phyloP scores from a whole-genome alignment of 2,888 invertebrate genomes.

The Ditula angustiorana region DNA sequence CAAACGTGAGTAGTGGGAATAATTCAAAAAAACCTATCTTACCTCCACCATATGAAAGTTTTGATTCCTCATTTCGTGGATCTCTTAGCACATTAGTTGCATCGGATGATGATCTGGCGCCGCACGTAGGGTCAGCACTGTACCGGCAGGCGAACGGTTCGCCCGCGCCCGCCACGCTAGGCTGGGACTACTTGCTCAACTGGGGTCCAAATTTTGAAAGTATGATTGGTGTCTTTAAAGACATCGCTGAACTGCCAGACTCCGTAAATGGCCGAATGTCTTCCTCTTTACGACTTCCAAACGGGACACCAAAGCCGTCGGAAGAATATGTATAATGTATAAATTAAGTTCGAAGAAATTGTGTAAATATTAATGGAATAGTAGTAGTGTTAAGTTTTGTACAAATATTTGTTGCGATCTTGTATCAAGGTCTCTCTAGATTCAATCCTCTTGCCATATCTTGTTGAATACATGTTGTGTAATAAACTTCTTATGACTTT shows the following conservation, averaged over 20 bases:
- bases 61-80: conserved; percentile 97
- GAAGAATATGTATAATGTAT: conserved; percentile 92
- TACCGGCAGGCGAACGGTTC: conserved; percentile 93
- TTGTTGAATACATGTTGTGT: conserved; percentile 59
- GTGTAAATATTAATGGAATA: conserved; percentile 46
- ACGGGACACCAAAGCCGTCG: conserved; percentile 93
- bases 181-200: conserved; percentile 97
- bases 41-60: conserved; percentile 94
- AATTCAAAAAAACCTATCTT: conserved; percentile 88
- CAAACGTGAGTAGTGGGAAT: conserved; percentile 82
- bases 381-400: conserved; percentile 61
- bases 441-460: conserved; percentile 80
- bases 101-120: conserved; percentile 95
- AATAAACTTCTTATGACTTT: conserved; percentile 39
- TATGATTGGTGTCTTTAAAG: conserved; percentile 97
- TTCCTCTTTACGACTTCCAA: conserved; percentile 90
- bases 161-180: conserved; percentile 91
- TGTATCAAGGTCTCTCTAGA: conserved; percentile 80
- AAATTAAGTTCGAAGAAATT: conserved; percentile 35
- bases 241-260: conserved; percentile 97
- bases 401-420: conserved; percentile 74
- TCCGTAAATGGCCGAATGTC: conserved; percentile 90
- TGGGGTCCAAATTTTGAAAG: conserved; percentile 99
- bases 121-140: conserved; percentile 91
- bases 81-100: conserved; percentile 97